Evolutionary conservation across 1,140 invertebrate genomes (phyloP), one percentile per base, ranked within the genome.

Genomic region (Diuraphis noxia): DNA sequence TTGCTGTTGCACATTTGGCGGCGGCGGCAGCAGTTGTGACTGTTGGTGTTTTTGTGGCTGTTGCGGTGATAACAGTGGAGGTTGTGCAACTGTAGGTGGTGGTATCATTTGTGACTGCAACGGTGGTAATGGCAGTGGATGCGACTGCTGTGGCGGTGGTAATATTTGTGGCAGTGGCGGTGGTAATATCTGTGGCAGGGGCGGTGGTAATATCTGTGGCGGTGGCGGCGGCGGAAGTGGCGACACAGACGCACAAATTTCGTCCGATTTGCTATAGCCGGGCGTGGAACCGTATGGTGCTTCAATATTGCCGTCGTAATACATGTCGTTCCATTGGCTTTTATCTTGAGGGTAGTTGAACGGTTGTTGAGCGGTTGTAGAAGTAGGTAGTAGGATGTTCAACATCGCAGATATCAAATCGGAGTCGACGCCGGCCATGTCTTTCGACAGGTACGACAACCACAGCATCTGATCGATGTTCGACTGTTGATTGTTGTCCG

Each of bases 361-460:
- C 25, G 72, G 13, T 13, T 91, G 89, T 40, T 49, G 77, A 34
- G 23, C 36, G 21, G 89, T 30, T 46, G 41, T 19, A 9, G 46
- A 41, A 34, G 81, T 90, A 23, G 88, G 77, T 25, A 91, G 34
- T 25, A 81, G 25, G 5, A 82, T 30, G 34, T 34, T 91, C 34
- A 91, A 30, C 92, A 88, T 85, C 6, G 25, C 7, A 0, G 86
- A 38, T 30, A 88, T 5, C 3, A 81, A 23, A 0, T 91, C 89
- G 13, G 41, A 10, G 17, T 81, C 46, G 8, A 38, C 72, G n/a
- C 77, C 77, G 38, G 89, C 23, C 43, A 91, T 79, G 25, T 91
- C 89, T 30, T 91, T 91, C 9, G 89, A 81, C 43, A 81, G 17
- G 25, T 91, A 91, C 34, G 72, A 49, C 77, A 91, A 49, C 63